Evolutionary conservation across 2,888 invertebrate species (phyloP).

Genomic region (Platerodrilus igneus): DNA sequence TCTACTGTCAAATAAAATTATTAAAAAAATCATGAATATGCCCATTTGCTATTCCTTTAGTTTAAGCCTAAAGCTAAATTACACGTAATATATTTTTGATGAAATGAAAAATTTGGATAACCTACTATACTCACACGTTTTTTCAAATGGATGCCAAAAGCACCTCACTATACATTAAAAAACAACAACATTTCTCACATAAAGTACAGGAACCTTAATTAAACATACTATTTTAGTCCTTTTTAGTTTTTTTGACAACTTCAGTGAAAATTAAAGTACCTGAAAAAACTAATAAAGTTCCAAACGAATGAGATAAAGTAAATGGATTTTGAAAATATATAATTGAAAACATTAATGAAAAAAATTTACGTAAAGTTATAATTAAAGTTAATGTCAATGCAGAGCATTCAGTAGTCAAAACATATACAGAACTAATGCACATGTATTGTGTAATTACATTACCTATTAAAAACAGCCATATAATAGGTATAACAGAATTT

Average conservation of each 20-base stretch:
- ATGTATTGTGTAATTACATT: slow-evolving; percentile 88
- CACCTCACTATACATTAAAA: no score
- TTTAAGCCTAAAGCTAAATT: no score
- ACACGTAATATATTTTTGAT: no score
- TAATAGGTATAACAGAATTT: slow-evolving; percentile 62
- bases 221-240: no score
- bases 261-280: slow-evolving; percentile 94
- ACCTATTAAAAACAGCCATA: slow-evolving; percentile 71
- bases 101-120: no score
- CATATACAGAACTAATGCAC: slow-evolving; percentile 93
- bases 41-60: no score
- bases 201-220: no score
- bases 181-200: no score
- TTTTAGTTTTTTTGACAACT: slow-evolving; percentile 39
- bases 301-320: slow-evolving; percentile 85
- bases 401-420: slow-evolving; percentile 88
- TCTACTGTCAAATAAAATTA: no score
- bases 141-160: no score
- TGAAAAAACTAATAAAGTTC: slow-evolving; percentile 82
- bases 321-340: slow-evolving; percentile 93
- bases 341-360: slow-evolving; percentile 92
- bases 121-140: no score
- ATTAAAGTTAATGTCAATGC: slow-evolving; percentile 94
- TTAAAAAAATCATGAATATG: no score
- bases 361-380: slow-evolving; percentile 91